Evolutionary conservation across 2,888 invertebrate species (phyloP).

Genomic region (Drosophila nigricruria): DNA sequence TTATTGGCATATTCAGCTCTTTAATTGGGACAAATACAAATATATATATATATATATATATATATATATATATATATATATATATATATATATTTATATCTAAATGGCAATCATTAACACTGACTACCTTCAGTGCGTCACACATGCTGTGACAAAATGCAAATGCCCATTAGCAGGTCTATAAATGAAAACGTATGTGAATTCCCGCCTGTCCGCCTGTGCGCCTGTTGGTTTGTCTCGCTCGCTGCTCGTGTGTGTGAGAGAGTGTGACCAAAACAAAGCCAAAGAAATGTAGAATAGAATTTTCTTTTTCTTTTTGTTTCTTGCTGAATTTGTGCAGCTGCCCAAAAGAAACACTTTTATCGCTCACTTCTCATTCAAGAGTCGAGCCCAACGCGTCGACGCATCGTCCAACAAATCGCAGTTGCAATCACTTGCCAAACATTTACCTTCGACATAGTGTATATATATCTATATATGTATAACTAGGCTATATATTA

Average conservation of each 20-base stretch:
- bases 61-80: not conserved
- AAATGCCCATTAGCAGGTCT: slow-evolving; percentile 3
- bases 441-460: slow-evolving; percentile 17
- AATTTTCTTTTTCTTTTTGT: slow-evolving; percentile 24
- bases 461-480: not conserved
- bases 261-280: slow-evolving; percentile 64
- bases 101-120: slow-evolving; percentile 7
- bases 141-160: slow-evolving; percentile 4
- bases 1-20: not conserved
- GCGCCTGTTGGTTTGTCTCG: not conserved
- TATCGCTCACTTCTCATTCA: slow-evolving; percentile 66
- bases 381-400: slow-evolving; percentile 61
- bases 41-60: not conserved
- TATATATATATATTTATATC: not conserved
- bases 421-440: slow-evolving; percentile 38
- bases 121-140: not conserved
- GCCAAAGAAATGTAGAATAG: slow-evolving; percentile 72
- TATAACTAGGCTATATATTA: slow-evolving; percentile 20
- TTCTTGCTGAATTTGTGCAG: slow-evolving; percentile 43
- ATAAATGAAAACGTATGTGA: slow-evolving; percentile 34
- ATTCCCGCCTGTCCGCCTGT: slow-evolving; percentile 7
- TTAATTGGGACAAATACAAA: not conserved
- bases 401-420: slow-evolving; percentile 36
- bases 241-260: not conserved
- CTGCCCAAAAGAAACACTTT: slow-evolving; percentile 68